These are phyloP conservation scores for Drosophila koepferae DNA, from an alignment of 2,888 invertebrate genomes.

Conservation along the genomic window DNA sequence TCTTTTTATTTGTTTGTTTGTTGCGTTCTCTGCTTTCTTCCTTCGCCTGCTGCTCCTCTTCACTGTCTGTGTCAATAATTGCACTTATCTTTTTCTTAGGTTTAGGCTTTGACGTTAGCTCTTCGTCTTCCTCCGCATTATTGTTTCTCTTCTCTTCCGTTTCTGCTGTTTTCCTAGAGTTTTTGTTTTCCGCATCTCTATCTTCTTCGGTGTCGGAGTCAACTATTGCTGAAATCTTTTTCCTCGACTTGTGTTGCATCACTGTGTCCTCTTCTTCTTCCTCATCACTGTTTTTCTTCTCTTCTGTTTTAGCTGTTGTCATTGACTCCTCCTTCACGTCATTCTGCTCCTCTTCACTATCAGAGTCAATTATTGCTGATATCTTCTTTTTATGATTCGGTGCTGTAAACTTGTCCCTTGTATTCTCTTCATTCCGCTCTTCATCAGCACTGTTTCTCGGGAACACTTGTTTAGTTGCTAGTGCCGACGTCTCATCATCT, in stretches of 20 bases:
- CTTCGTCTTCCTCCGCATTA: neutral
- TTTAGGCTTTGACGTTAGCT: neutral
- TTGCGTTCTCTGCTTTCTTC: no score
- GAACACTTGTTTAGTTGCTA: conserved; percentile 23
- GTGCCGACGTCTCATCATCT: conserved; percentile 48
- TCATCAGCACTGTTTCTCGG: conserved; percentile 43
- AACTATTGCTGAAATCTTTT: conserved; percentile 49
- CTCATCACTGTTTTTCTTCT: neutral
- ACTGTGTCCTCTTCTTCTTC: neutral
- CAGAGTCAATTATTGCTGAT: conserved; percentile 39
- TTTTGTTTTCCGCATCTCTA: conserved; percentile 29
- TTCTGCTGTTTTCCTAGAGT: neutral
- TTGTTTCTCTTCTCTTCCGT: neutral
- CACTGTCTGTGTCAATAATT: conserved; percentile 69
- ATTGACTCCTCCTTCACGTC: neutral
- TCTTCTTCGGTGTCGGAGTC: conserved; percentile 69
- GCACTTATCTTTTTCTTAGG: conserved; percentile 55
- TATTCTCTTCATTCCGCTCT: conserved; percentile 18
- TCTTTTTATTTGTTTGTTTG: conserved; percentile 22
- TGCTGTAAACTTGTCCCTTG: neutral
- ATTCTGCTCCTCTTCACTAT: conserved; percentile 24
- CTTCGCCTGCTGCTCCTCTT: conserved; percentile 39
- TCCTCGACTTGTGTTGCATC: conserved; percentile 20
- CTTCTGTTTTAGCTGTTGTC: neutral
- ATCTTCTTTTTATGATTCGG: conserved; percentile 30